Evolutionary conservation across 2,113 vertebrate genomes (phyloP), one percentile per base, ranked within the genome.

Genomic region (Phocoena phocoena): DNA sequence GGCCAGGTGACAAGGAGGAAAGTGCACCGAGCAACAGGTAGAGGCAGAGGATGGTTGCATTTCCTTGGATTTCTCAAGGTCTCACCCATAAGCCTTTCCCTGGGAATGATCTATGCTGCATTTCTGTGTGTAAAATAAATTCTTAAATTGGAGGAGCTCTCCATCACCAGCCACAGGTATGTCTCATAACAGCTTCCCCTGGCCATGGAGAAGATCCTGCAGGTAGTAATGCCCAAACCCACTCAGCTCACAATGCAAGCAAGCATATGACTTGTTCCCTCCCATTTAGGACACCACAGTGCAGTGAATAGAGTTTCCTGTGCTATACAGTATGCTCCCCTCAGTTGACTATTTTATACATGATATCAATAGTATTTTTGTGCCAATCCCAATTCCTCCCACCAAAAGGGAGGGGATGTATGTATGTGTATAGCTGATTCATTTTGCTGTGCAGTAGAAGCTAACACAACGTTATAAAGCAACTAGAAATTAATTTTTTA

Each of bases 171-270:
- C 36, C n/a, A 6, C 26, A 6, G 5, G 47, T 0, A 1, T 4
- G 1, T 63, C 67, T 73, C 17, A 28, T 0, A 13, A 8, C 31
- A 28, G 14, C 41, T 1, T 67, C 8, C 41, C 21, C 50, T 6
- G 0, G 8, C 44, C 3, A 2, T 0, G 2, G 71, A 53, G 41
- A 68, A 36, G 11, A 14, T 7, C n/a, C 21, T 55, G 9, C 20
- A 12, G 1, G 1, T 1, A 6, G 31, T 28, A 31, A 7, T 0
- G 12, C 53, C 55, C 36, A 15, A 5, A 6, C 17, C 5, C 41
- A 4, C 15, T 9, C 41, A 7, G 11, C 41, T 36, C 58, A 4
- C 0, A 0, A 26, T 0, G 15, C 8, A 2, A 26, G 33, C 0
- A 20, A 33, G n/a, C 38, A 28, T 0, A 1, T 4, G 14, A 63